phyloP scores from a whole-genome alignment of 2,888 invertebrate genomes.

The Caenorhabditis uteleia region DNA sequence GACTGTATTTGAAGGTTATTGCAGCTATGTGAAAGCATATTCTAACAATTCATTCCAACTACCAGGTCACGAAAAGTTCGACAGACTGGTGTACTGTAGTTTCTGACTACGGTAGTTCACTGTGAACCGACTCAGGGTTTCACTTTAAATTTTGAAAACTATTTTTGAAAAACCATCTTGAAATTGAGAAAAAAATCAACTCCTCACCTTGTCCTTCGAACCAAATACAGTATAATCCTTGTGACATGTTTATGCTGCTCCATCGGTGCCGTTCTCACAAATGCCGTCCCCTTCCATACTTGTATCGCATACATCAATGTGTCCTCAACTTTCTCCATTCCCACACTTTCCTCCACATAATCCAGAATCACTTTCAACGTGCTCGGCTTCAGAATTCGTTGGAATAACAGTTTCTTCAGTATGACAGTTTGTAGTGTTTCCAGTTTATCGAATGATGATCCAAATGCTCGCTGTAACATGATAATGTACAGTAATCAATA shows the following conservation, averaged over 20 bases:
- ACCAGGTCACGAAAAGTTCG: too few species aligned
- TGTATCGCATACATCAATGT: not conserved
- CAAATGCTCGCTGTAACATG: not conserved
- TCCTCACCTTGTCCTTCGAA: too few species aligned
- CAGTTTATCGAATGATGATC: not conserved
- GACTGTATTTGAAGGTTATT: too few species aligned
- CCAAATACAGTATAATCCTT: conserved; percentile 1
- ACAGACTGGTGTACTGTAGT: too few species aligned
- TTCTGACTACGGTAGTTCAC: too few species aligned
- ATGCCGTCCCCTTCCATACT: not conserved
- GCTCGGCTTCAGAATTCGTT: not conserved
- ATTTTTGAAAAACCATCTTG: too few species aligned
- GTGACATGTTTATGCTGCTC: not conserved
- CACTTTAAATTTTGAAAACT: too few species aligned
- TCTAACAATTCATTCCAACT: too few species aligned
- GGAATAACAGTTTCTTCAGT: conserved; percentile 5
- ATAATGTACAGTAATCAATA: not conserved
- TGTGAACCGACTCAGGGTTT: too few species aligned
- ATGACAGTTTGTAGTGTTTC: not conserved
- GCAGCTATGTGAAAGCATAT: too few species aligned
- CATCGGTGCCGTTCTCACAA: not conserved
- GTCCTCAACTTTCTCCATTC: not conserved
- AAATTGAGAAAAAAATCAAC: too few species aligned
- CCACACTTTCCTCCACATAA: not conserved
- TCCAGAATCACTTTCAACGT: not conserved